Conservation (phyloP, 2,888 invertebrate genomes). For the Drosophila paranaensis region DNA sequence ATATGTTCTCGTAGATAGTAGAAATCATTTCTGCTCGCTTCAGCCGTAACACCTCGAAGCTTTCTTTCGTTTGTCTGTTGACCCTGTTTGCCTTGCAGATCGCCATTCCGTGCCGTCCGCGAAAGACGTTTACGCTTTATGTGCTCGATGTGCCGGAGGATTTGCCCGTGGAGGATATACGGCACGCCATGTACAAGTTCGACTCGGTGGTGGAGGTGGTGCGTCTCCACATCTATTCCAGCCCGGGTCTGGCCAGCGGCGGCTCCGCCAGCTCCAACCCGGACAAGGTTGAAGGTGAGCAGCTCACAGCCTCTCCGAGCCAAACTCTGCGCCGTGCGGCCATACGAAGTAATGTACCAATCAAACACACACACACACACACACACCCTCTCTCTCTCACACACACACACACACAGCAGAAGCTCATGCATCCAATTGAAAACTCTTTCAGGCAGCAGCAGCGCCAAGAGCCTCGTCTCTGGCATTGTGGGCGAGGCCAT, state of each 20-base stretch:
- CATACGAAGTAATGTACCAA: conserved; percentile 67
- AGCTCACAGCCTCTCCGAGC: conserved; percentile 43
- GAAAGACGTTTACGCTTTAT: conserved; percentile 93
- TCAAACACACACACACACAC: conserved; percentile 12
- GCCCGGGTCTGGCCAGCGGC: conserved; percentile 37
- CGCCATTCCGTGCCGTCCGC: conserved; percentile 93
- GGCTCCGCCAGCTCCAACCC: conserved; percentile 35
- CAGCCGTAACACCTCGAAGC: background rate
- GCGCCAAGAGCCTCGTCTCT: conserved; percentile 48
- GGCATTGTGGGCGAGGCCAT: conserved; percentile 65
- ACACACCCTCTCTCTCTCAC: conserved; percentile 2
- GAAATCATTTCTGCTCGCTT: conserved; percentile 4
- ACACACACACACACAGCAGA: background rate
- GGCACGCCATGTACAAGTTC: conserved; percentile 92
- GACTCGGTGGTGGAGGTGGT: conserved; percentile 92
- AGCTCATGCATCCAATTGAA: background rate
- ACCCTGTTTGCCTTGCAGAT: conserved; percentile 85
- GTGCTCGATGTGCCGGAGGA: conserved; percentile 94
- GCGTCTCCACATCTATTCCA: conserved; percentile 86
- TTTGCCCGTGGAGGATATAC: conserved; percentile 93
- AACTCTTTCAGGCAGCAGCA: conserved; percentile 44
- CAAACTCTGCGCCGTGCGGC: conserved; percentile 70
- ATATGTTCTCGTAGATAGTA: conserved; percentile 5
- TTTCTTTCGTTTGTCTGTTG: conserved; percentile 28
- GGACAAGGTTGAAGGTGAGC: conserved; percentile 83